phyloP scores from a whole-genome alignment of 1,140 invertebrate genomes.

The Leptinotarsa texana region DNA sequence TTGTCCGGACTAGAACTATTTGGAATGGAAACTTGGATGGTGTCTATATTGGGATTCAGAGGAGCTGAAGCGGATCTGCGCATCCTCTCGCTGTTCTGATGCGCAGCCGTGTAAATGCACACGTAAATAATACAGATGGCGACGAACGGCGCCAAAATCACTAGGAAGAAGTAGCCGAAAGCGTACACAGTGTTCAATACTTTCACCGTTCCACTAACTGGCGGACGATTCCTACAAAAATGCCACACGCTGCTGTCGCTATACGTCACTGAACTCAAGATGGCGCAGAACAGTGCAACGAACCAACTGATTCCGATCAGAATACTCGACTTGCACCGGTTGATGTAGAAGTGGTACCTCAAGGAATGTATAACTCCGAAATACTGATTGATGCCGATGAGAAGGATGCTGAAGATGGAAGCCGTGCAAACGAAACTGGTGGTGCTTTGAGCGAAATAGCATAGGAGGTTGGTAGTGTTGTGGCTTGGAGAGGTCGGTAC shows the following conservation, averaged over 20 bases:
- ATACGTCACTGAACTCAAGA: constrained; percentile 49
- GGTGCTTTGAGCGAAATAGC: constrained; percentile 59
- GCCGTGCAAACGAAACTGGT: constrained; percentile 61
- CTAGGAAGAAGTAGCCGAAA: constrained; percentile 60
- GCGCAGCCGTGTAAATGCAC: constrained; percentile 72
- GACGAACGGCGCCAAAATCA: constrained; percentile 69
- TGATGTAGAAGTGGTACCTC: constrained; percentile 78
- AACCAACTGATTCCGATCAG: constrained; percentile 73
- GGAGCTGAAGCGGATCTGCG: constrained; percentile 56
- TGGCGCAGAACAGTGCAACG: constrained; percentile 62
- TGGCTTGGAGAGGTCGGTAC: neutral
- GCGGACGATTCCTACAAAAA: constrained; percentile 57
- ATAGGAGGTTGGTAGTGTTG: constrained; percentile 45
- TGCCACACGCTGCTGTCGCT: constrained; percentile 59
- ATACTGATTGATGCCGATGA: constrained; percentile 85
- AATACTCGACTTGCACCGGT: constrained; percentile 70
- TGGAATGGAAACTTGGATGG: constrained; percentile 11
- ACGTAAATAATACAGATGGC: constrained; percentile 73
- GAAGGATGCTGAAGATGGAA: constrained; percentile 63
- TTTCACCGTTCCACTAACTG: constrained; percentile 25
- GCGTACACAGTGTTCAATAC: constrained; percentile 54
- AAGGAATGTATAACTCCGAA: constrained; percentile 85
- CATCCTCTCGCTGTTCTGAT: constrained; percentile 70
- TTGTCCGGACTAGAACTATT: constrained; percentile 13
- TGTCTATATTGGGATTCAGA: constrained; percentile 37